Percentiles rank a stretch among this genome's conserved stretches.
Conservation (phyloP, 1,140 invertebrate genomes). For the Phymastichus coffea region DNA sequence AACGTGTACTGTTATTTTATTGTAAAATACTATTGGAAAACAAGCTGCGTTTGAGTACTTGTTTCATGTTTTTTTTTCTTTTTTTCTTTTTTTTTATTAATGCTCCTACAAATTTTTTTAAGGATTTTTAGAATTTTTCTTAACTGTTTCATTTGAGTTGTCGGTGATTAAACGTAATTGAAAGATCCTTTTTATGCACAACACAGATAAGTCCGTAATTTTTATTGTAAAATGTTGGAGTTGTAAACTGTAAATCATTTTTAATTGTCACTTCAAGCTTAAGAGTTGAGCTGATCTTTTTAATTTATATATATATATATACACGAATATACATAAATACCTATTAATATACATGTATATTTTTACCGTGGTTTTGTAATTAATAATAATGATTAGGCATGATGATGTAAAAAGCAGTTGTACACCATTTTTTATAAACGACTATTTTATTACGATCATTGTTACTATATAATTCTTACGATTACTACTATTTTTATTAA, state of each 20-base stretch:
- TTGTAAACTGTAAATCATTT: conserved; percentile 41
- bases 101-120: not conserved
- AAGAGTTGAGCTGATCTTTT: conserved; percentile 39
- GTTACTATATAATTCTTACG: conserved; percentile 31
- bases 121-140: conserved; percentile 4
- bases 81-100: conserved; percentile 12
- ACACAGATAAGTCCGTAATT: conserved; percentile 11
- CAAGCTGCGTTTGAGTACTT: conserved; percentile 19
- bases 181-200: conserved; percentile 18
- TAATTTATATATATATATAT: conserved; percentile 35
- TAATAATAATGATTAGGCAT: conserved; percentile 21
- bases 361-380: conserved; percentile 31
- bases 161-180: no score
- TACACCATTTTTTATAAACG: conserved; percentile 23
- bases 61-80: conserved; percentile 21
- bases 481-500: conserved; percentile 25
- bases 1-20: conserved; percentile 22
- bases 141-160: no score
- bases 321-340: conserved; percentile 31
- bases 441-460: conserved; percentile 25
- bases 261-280: conserved; percentile 35
- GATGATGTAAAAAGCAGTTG: conserved; percentile 14
- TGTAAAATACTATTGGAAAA: conserved; percentile 24
- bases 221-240: conserved; percentile 24
- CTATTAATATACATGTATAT: no score